Evolutionary conservation across 2,113 vertebrate species (phyloP), one percentile per base, ranked within the genome.

Genomic region (Athene cunicularia): DNA sequence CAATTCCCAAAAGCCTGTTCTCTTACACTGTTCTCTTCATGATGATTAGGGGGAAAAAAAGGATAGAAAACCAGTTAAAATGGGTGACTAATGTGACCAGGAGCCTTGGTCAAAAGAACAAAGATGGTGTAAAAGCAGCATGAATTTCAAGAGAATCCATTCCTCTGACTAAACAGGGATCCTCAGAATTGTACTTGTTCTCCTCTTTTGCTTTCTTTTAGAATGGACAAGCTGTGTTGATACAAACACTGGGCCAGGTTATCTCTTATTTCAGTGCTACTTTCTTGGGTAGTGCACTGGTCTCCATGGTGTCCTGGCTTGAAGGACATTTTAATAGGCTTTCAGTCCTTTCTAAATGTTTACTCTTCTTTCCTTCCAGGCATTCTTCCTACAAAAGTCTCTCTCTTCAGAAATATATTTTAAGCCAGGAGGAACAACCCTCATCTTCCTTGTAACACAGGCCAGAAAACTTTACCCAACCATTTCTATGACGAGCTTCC

Each of bases 71-170:
- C 3, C 5, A 58, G 18, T 74, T 79, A 58, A 73, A 63, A n/a
- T 37, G 13, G 6, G 8, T 59, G 49, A 66, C 4, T 1, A 9
- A 3, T 49, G 3, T 26, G n/a, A 90, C 28, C 0, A 0, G 32
- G 21, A 74, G 8, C 11, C 21, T 88, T 75, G 35, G 14, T 60
- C 28, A 39, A 53, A 60, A 72, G 32, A 87, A 23, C 13, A 66
- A 73, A 88, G 20, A 17, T 24, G 8, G 21, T 63, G 8, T 72
- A 33, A 89, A 53, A 86, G 16, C 26, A 72, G 11, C 9, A 10
- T 5, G 15, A 17, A 35, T 76, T 94, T 68, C 47, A 76, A 27
- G 27, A 67, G 16, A 89, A 49, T 58, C 19, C 4, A 30, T 52
- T 80, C 41, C 35, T 18, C 35, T 56, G 45, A 11, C 23, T 62